Evolutionary conservation across 2,797 vertebrate species (phyloP), one percentile per base, ranked within the genome.

Genomic region (Rachycentron canadum): DNA sequence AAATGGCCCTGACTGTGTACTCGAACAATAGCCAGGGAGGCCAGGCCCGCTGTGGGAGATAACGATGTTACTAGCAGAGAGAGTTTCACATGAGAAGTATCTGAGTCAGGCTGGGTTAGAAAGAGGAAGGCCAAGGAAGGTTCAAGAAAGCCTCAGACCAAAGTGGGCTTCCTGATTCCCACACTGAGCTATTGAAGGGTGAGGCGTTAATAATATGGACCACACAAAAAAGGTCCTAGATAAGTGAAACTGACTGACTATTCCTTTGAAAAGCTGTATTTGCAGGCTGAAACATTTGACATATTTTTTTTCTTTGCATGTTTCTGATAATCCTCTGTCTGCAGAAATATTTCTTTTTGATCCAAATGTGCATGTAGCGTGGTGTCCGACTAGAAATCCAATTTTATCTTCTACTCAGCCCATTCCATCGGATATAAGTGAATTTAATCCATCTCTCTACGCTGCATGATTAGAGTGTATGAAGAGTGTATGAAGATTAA

Each of bases 11-110:
- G 86, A 80, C 88, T 64, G 83, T 36, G 65, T 40, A 47, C 38
- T 84, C 21, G 86, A 87, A 95, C 92, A 94, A 92, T 86, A 83
- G 88, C 64, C 88, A 88, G 81, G 56, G 77, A 78, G 82, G 76
- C 78, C 88, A 50, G 70, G 81, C 86, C 85, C 75, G 7, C 79
- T 57, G 84, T 25, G 63, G 63, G 79, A 91, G 92, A 94, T 94
- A 94, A 93, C 83, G 40, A 72, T 57, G 80, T 70, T 62, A 76
- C 61, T 25, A 21, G 53, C 50, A 56, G 73, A 65, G 73, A 65
- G 50, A 78, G 64, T 90, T 93, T 94, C 92, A 91, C 91, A 45
- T 92, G 92, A 92, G 92, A 94, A 94, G 88, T 30, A 36, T 36
- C 13, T 83, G 70, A 87, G 81, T 83, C 71, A 26, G 45, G 50